These are phyloP conservation scores for Galleria mellonella DNA, from an alignment of 1,140 invertebrate genomes.

Conservation along the genomic window DNA sequence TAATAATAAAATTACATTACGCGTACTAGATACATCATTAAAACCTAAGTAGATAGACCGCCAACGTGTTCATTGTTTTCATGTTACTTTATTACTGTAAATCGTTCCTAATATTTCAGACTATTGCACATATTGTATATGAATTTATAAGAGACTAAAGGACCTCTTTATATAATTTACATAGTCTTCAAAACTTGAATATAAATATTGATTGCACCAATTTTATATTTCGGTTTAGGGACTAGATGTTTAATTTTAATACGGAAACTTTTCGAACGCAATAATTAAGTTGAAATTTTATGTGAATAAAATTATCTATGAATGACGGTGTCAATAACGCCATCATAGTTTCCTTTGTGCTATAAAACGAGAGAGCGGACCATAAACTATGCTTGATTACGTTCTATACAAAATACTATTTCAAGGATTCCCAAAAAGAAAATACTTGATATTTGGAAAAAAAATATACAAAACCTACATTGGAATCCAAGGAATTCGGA, in stretches of 20 bases:
- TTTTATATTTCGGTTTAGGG: conserved; percentile 7
- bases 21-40: conserved; percentile 44
- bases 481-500: too few species aligned
- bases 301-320: too few species aligned
- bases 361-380: conserved; percentile 11
- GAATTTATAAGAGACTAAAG: conserved; percentile 2
- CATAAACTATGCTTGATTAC: background rate
- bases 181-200: background rate
- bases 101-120: conserved; percentile 5
- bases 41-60: conserved; percentile 67
- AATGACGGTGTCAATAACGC: too few species aligned
- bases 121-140: conserved; percentile 31
- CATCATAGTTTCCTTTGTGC: background rate
- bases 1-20: conserved; percentile 49
- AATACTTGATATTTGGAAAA: too few species aligned
- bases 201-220: conserved; percentile 14
- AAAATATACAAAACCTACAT: too few species aligned
- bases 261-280: too few species aligned
- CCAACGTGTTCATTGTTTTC: conserved; percentile 37
- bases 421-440: too few species aligned
- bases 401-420: too few species aligned
- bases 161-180: background rate
- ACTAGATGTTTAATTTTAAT: conserved; percentile 11
- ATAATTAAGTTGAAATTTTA: too few species aligned
- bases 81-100: conserved; percentile 10